Conservation (phyloP, 1,140 invertebrate species). For the Pseudomyrmex gracilis region DNA sequence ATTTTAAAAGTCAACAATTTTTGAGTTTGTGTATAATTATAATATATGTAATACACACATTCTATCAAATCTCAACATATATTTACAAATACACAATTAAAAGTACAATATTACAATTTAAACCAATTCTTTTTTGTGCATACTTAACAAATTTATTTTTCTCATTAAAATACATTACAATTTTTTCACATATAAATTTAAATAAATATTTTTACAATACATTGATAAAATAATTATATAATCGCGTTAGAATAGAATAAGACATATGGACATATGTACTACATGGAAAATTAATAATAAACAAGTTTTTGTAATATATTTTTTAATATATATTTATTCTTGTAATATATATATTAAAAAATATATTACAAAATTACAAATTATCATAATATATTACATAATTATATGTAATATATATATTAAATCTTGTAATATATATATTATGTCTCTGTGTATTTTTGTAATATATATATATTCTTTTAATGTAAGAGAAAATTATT, state of each 20-base stretch:
- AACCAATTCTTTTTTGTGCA: constrained; percentile 15
- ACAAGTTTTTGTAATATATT: constrained; percentile 24
- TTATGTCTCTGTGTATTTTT: too few relatives aligned
- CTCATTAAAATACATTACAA: constrained; percentile 25
- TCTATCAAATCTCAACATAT: constrained; percentile 11
- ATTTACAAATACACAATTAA: not conserved
- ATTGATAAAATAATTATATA: constrained; percentile 27
- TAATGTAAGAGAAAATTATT: too few relatives aligned
- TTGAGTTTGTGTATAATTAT: too few relatives aligned
- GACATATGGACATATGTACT: not conserved
- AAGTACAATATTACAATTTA: not conserved
- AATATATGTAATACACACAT: not conserved
- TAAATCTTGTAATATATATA: not conserved
- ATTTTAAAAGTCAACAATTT: too few relatives aligned
- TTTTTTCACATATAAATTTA: not conserved
- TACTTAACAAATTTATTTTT: constrained; percentile 18
- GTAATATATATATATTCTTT: too few relatives aligned
- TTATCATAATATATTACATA: too few relatives aligned
- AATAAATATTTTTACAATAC: constrained; percentile 13
- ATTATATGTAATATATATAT: too few relatives aligned
- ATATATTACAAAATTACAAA: too few relatives aligned
- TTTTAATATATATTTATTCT: too few relatives aligned
- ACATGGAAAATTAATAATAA: not conserved
- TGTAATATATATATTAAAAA: too few relatives aligned
- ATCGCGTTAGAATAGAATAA: too few relatives aligned